Base-by-base conservation (phyloP, 2,113 vertebrate genomes). In the Tragelaphus buxtoni region DNA sequence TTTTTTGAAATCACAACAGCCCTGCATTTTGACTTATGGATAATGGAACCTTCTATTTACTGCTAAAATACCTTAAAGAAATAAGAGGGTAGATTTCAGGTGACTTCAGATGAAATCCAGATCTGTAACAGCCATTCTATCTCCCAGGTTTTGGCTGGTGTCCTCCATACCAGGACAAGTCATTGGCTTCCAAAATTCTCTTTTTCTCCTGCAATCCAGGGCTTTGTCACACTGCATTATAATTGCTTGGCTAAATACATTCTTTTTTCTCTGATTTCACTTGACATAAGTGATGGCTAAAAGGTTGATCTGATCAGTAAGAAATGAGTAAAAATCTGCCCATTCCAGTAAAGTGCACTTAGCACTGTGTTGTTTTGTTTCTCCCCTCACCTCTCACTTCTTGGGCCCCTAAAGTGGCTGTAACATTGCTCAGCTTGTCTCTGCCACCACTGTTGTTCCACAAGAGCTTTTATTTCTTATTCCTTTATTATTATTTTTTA, bases 401-500 rank as follows among this genome's bases (percentile, higher is more conserved):
- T 35, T 30, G 35, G 32, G 51, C 45, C 26, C 22, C 20, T 45
- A 53, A 77, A 49, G 53, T 42, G 42, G n/a, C 11, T 10, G 14
- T 30, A 17, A n/a, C 35, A 28, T 22, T 61, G 30, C 4, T 69
- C 17, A 14, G 28, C 58, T 56, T 84, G 22, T 51, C 24, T 81
- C 4, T 47, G 10, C 3, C 20, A 30, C 65, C 30, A 49, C 24
- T 80, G 60, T 91, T 74, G 55, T 7, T 56, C 55, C 32, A 47
- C 7, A 79, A 89, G 24, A 86, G 1, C 26, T 88, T 89, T 92
- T 42, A 60, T 93, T 92, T 89, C 13, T 96, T 91, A 77, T 82
- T 63, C 32, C 94, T 97, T 96, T 96, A 69, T 90, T 97, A 96
- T 98, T 94, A 97, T 90, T 91, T 97, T 90, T 90, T 89, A 95